Base-by-base conservation (phyloP, 2,113 vertebrate species). In the Oreocharis arfaki region DNA sequence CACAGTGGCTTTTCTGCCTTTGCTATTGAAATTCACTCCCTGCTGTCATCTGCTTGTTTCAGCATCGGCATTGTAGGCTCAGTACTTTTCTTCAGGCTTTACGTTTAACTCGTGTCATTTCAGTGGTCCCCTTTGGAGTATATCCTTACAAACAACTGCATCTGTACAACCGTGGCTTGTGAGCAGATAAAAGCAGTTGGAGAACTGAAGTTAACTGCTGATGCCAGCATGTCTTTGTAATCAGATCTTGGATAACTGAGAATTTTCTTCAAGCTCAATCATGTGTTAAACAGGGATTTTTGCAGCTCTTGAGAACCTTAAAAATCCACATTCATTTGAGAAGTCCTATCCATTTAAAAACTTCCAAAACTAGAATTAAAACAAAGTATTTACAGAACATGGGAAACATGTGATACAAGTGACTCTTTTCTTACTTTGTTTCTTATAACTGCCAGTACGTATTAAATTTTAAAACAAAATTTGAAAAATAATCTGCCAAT, bases 251-350 rank as follows among this genome's bases (percentile, higher is more conserved):
- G 50, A 46, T 63, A 95, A 92, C 50, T 27, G 32, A 61, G 79
- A 92, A 70, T 86, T 92, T 94, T 73, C 84, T 94, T 94, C 67
- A 85, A 76, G n/a, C 53, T 91, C 84, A 69, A 68, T 39, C 70
- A 64, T 5, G 5, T 91, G 78, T 75, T 93, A 87, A 81, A 87
- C n/a, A 80, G 46, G 20, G 49, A 79, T 76, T 87, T 82, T 57
- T 93, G 49, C 60, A 94, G 64, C 44, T 44, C 49, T 93, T 64
- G 22, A 87, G 35, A 84, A 86, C 74, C 73, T 52, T 7, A 55
- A 91, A 89, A 91, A 61, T 70, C 70, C 16, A 60, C 35, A 76
- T 67, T 77, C 9, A 61, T 89, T 80, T 49, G 42, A 79, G 8
- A 73, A 83, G 26, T 55, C 53, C 27, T 39, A 37, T 6, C 68